These are phyloP conservation scores for Illadopsis cleaveri DNA, from an alignment of 2,113 vertebrate species.

Conservation along the genomic window DNA sequence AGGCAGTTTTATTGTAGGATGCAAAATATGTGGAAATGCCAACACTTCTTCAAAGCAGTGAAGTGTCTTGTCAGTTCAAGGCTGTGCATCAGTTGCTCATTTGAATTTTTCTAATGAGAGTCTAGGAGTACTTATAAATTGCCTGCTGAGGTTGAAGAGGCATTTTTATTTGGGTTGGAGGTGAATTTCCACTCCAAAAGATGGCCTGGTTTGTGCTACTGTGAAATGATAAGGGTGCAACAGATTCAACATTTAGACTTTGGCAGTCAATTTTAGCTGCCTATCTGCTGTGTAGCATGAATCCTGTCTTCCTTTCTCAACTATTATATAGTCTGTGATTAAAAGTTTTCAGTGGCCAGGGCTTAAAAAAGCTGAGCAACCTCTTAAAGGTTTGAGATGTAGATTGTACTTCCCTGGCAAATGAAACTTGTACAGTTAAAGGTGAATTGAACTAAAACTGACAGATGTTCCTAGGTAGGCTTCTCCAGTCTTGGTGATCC, in stretches of 20 bases:
- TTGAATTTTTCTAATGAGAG: constrained; percentile 35
- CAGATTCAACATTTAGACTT: not conserved
- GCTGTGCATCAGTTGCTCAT: constrained; percentile 2
- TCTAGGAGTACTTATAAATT: not conserved
- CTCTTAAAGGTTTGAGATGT: not conserved
- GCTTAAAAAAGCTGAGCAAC: not conserved
- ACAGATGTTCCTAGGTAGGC: not conserved
- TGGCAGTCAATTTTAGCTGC: not conserved
- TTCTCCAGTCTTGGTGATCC: not conserved
- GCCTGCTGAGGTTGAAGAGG: constrained; percentile 9
- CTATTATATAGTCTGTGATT: not conserved
- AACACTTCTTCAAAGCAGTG: not conserved
- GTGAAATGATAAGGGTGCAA: not conserved
- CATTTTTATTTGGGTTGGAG: not conserved
- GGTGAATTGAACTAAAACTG: not conserved
- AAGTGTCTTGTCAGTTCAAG: not conserved
- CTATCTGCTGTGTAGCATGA: not conserved
- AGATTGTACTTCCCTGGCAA: not conserved
- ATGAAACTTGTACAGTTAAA: not conserved
- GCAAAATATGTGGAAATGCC: constrained; percentile 4
- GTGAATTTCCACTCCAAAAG: not conserved
- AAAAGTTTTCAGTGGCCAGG: not conserved
- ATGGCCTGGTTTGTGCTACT: not conserved
- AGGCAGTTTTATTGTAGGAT: not conserved
- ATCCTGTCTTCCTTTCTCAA: not conserved